These are phyloP conservation scores for Tachycineta bicolor DNA, from an alignment of 2,113 vertebrate genomes.

Conservation along the genomic window DNA sequence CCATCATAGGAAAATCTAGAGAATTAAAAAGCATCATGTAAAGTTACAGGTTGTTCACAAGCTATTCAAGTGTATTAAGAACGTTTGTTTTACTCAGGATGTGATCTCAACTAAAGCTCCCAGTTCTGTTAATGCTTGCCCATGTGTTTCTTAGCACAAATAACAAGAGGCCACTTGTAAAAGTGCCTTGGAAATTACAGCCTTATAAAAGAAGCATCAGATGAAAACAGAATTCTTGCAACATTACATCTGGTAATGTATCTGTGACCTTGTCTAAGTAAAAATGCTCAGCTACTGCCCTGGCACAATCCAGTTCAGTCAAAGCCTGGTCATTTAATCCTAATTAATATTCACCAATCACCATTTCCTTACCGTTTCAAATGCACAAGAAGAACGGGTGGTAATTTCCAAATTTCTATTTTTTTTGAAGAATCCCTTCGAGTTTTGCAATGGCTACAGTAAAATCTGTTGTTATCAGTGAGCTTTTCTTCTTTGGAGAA, in stretches of 20 bases:
- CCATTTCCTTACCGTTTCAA: conserved; percentile 86
- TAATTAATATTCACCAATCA: background rate
- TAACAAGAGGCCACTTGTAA: background rate
- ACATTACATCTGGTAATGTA: background rate
- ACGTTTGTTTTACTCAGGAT: background rate
- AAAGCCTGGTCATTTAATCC: background rate
- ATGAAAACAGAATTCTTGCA: background rate
- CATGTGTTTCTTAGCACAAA: background rate
- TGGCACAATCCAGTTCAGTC: background rate
- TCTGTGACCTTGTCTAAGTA: background rate
- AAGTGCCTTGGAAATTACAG: background rate
- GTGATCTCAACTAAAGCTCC: background rate
- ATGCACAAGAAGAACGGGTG: conserved; percentile 93
- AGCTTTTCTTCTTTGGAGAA: conserved; percentile 98
- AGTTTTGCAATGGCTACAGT: conserved; percentile 94
- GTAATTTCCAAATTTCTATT: conserved; percentile 98
- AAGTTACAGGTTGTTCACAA: background rate
- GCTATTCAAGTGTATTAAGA: background rate
- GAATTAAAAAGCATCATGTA: background rate
- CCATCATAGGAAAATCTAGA: conserved; percentile 95
- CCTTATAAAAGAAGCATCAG: background rate
- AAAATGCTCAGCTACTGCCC: background rate
- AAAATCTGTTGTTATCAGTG: conserved; percentile 95
- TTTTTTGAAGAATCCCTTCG: conserved; percentile 95
- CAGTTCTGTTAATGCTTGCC: background rate